Percentiles rank a stretch among this genome's conserved stretches.
Conservation (phyloP, 2,888 invertebrate species). For the Yponomeuta evonymella region DNA sequence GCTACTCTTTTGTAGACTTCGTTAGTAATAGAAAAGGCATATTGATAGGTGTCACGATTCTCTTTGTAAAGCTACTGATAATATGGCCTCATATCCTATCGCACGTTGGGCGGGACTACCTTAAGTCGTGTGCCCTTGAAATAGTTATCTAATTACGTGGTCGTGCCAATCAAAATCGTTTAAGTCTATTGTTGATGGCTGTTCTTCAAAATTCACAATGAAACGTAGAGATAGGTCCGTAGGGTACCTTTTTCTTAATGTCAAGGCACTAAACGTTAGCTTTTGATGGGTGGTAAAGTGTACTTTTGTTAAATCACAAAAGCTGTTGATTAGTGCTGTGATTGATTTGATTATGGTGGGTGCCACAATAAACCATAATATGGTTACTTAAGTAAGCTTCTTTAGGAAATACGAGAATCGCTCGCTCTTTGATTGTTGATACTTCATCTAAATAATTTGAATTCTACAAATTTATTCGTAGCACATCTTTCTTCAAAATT, state of each 20-base stretch:
- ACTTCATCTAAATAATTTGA: no score
- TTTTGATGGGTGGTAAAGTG: background rate
- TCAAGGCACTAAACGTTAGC: background rate
- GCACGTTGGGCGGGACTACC: constrained; percentile 29
- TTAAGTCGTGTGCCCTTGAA: constrained; percentile 20
- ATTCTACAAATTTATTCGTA: no score
- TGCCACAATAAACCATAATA: no score
- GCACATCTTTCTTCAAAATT: no score
- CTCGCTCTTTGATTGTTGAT: no score
- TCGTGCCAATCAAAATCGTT: constrained; percentile 7
- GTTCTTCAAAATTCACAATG: background rate
- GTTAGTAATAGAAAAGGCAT: constrained; percentile 35
- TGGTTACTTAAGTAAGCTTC: no score
- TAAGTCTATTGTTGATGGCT: background rate
- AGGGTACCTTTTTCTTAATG: background rate
- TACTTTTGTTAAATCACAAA: background rate
- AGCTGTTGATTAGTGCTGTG: no score
- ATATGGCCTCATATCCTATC: background rate
- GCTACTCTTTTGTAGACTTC: constrained; percentile 47
- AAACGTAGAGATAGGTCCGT: background rate
- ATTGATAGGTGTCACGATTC: constrained; percentile 48
- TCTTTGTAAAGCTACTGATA: constrained; percentile 31
- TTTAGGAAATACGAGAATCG: no score
- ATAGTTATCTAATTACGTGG: constrained; percentile 7
- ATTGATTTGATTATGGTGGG: no score